phyloP scores from a whole-genome alignment of 2,888 invertebrate genomes.

The Xestia sexstrigata region DNA sequence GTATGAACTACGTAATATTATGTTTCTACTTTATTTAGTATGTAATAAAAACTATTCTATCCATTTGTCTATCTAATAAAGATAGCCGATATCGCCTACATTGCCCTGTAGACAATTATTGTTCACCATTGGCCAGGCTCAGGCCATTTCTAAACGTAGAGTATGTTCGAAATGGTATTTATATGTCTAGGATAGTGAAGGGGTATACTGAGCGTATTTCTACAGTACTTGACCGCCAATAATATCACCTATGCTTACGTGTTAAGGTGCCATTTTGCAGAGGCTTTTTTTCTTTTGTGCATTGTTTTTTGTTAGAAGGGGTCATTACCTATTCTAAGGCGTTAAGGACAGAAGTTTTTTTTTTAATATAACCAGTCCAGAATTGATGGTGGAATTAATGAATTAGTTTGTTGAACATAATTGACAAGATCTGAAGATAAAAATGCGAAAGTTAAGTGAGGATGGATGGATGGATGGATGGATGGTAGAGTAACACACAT shows the following conservation, averaged over 20 bases:
- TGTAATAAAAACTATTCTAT: not conserved
- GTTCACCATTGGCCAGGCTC: slow-evolving; percentile 33
- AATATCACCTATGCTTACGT: not conserved
- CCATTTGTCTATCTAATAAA: not conserved
- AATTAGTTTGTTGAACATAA: not conserved
- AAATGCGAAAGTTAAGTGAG: too few species aligned
- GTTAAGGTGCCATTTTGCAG: not conserved
- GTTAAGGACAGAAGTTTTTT: not conserved
- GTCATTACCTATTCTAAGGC: too few species aligned
- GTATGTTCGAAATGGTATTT: slow-evolving; percentile 41
- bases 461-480: too few species aligned
- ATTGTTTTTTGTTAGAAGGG: not conserved
- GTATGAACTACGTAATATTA: too few species aligned
- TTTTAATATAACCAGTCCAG: not conserved
- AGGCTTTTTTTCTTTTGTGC: not conserved
- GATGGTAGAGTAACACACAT: too few species aligned
- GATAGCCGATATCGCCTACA: slow-evolving; percentile 35
- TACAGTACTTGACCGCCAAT: slow-evolving; percentile 7
- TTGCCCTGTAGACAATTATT: slow-evolving; percentile 28
- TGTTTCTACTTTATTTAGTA: too few species aligned
- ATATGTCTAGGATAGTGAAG: slow-evolving; percentile 17
- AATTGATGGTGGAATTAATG: too few species aligned
- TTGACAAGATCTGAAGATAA: too few species aligned
- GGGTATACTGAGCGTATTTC: slow-evolving; percentile 11
- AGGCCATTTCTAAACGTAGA: slow-evolving; percentile 25